Evolutionary conservation across 2,797 vertebrate genomes (phyloP), one percentile per base, ranked within the genome.

Genomic region (Crax fasciolata): DNA sequence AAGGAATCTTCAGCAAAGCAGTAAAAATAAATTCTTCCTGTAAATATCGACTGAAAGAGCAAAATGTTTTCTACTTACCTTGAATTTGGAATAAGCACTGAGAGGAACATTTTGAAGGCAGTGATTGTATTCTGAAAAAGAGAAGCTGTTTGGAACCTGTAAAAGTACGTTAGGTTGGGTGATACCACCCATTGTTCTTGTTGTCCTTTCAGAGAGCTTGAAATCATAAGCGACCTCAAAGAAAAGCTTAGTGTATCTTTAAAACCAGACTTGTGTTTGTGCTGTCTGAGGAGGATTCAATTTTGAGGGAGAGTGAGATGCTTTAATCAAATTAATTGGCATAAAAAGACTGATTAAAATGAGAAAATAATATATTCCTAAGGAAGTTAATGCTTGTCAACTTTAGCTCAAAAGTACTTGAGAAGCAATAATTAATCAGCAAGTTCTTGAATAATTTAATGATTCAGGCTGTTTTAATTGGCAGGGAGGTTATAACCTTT

Each of bases 261-360:
- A 39, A 82, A 57, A 51, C 46, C 73, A 62, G 51, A 25, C n/a
- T 75, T 87, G 9, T 59, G 28, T 94, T 90, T 79, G 44, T 79
- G 17, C 14, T 70, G 2, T 51, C 59, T 84, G 78, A 82, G 83
- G 81, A 93, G 24, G 16, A 86, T 93, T 90, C 2, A 3, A 20
- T 79, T 92, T 82, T 39, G 67, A 77, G 44, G 55, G n/a, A 65
- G 24, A 21, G 18, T 5, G 24, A 80, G 28, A 32, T 77, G 32
- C 74, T 95, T 85, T 89, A 91, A 90, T 95, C 65, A 87, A 87
- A 91, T 91, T 91, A 92, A 92, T 83, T 92, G 84, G 32, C 72
- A 68, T 57, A 54, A 84, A 54, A 76, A 80, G 12, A 77, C 48
- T 90, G 75, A 38, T 65, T 80, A 11, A 57, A 89, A 57, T 80